These are phyloP conservation scores for Palaemon carinicauda DNA, from an alignment of 1,140 invertebrate genomes.

Conservation along the genomic window DNA sequence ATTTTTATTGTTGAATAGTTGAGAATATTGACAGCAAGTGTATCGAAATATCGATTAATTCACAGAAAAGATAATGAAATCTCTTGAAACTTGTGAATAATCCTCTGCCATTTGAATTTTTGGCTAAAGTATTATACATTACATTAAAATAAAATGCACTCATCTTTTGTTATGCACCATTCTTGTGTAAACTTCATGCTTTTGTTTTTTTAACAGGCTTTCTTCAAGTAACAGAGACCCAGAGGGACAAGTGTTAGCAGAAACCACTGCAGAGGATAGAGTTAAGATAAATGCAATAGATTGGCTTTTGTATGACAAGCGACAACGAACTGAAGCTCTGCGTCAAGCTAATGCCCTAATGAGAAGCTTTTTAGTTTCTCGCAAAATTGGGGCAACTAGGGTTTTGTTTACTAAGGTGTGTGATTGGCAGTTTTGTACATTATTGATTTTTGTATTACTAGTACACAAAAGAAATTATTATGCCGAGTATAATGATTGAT, in stretches of 20 bases:
- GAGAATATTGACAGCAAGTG: too few relatives aligned
- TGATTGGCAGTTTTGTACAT: background rate
- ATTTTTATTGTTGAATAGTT: too few relatives aligned
- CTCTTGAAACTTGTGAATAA: too few relatives aligned
- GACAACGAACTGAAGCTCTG: slow-evolving; percentile 81
- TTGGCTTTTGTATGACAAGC: slow-evolving; percentile 83
- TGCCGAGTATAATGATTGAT: too few relatives aligned
- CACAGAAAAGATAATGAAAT: too few relatives aligned
- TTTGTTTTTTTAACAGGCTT: background rate
- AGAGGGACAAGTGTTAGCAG: slow-evolving; percentile 43
- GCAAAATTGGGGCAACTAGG: slow-evolving; percentile 75
- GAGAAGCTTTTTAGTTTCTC: slow-evolving; percentile 77
- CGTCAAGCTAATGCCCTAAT: slow-evolving; percentile 90
- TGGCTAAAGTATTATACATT: too few relatives aligned
- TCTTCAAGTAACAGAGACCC: slow-evolving; percentile 35
- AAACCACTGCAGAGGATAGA: slow-evolving; percentile 46
- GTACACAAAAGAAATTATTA: too few relatives aligned
- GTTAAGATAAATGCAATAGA: slow-evolving; percentile 78
- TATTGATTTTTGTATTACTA: too few relatives aligned
- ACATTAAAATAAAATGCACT: too few relatives aligned
- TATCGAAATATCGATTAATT: too few relatives aligned
- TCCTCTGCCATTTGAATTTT: too few relatives aligned
- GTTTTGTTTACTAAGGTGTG: slow-evolving; percentile 74
- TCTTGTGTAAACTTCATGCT: background rate
- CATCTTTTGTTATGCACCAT: background rate